Conservation (phyloP, 2,797 vertebrate species). For the Enteromius treurensis region DNA sequence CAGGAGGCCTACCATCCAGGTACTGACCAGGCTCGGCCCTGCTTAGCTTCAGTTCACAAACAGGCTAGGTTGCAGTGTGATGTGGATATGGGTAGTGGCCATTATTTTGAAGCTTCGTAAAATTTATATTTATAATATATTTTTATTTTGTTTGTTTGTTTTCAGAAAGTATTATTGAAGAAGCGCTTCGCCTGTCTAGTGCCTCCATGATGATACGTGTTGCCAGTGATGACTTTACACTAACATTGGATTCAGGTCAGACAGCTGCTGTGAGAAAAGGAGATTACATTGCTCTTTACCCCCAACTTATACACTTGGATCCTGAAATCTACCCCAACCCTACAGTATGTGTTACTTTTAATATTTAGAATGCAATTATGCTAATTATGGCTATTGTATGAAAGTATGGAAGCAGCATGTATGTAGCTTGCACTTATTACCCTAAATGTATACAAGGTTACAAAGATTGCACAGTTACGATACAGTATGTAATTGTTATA, state of each 20-base stretch:
- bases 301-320: conserved; percentile 66
- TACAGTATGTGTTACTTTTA: conserved; percentile 51
- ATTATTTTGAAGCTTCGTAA: too few species aligned
- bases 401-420: background rate
- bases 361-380: background rate
- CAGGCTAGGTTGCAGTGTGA: too few species aligned
- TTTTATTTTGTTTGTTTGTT: background rate
- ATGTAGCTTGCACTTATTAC: background rate
- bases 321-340: conserved; percentile 66
- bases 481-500: background rate
- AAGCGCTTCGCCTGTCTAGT: conserved; percentile 68
- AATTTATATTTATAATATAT: too few species aligned
- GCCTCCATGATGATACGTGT: conserved; percentile 69
- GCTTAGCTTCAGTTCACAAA: too few species aligned
- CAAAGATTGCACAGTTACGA: background rate
- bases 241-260: conserved; percentile 60
- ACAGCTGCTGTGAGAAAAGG: conserved; percentile 62
- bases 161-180: conserved; percentile 66
- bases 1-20: too few species aligned
- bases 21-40: too few species aligned
- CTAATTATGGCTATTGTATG: background rate
- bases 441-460: background rate
- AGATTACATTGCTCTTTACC: conserved; percentile 66
- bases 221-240: conserved; percentile 60
- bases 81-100: too few species aligned